Conservation (phyloP, 1,140 invertebrate genomes). For the Monomorium pharaonis region DNA sequence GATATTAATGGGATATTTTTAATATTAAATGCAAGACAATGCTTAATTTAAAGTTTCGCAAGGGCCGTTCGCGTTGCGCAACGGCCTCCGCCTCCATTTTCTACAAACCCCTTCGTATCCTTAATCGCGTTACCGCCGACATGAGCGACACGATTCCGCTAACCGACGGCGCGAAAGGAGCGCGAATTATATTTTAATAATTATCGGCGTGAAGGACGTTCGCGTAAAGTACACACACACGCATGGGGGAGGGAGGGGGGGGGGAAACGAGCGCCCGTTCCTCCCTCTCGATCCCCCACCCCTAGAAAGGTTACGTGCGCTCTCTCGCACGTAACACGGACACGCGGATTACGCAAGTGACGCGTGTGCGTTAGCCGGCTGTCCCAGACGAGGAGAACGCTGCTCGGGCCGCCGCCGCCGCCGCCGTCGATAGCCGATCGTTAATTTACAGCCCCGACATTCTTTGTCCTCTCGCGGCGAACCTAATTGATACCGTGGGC, state of each 20-base stretch:
- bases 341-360: constrained; percentile 47
- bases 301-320: constrained; percentile 52
- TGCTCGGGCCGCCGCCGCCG: background rate
- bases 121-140: constrained; percentile 30
- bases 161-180: constrained; percentile 7
- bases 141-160: constrained; percentile 38
- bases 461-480: constrained; percentile 3
- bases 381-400: background rate
- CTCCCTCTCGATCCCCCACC: constrained; percentile 24
- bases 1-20: constrained; percentile 13
- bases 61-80: constrained; percentile 27
- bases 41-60: constrained; percentile 39
- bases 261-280: background rate
- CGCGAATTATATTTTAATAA: constrained; percentile 48
- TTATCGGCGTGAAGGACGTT: constrained; percentile 50
- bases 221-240: background rate
- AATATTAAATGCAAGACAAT: constrained; percentile 40
- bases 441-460: constrained; percentile 23
- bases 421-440: constrained; percentile 8
- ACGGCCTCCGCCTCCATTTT: constrained; percentile 27
- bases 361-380: constrained; percentile 3
- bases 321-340: constrained; percentile 30
- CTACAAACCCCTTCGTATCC: constrained; percentile 9
- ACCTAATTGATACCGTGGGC: background rate
- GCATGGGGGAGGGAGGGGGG: too few relatives aligned